These are phyloP conservation scores for Dasyurus viverrinus DNA, from an alignment of 2,113 vertebrate genomes.

Conservation along the genomic window DNA sequence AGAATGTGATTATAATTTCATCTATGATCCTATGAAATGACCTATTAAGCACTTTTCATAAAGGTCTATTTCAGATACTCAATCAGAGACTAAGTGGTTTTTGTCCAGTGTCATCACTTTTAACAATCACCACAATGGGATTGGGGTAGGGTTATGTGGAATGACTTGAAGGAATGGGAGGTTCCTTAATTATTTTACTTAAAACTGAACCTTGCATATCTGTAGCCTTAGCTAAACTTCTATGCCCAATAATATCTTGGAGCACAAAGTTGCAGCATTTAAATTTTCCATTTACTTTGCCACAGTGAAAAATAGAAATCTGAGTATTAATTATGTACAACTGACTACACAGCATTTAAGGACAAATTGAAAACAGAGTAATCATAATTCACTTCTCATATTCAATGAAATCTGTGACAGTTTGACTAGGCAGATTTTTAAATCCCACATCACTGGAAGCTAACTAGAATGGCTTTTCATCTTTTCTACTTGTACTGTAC, in stretches of 20 bases:
- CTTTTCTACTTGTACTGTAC: constrained; percentile 33
- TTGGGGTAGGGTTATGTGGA: background rate
- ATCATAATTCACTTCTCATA: background rate
- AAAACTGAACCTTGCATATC: constrained; percentile 12
- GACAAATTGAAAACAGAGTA: constrained; percentile 23
- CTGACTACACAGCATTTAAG: background rate
- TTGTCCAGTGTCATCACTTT: too few species aligned
- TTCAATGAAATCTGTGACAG: constrained; percentile 21
- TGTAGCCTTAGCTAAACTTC: background rate
- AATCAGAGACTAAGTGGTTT: background rate
- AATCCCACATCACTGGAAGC: constrained; percentile 25
- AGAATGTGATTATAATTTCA: too few species aligned
- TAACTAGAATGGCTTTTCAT: constrained; percentile 26
- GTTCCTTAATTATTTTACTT: constrained; percentile 24
- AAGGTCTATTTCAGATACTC: constrained; percentile 38
- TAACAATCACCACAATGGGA: background rate
- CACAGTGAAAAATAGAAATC: constrained; percentile 32
- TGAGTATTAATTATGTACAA: constrained; percentile 22
- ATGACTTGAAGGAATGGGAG: background rate
- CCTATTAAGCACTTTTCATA: constrained; percentile 40
- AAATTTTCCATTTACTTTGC: constrained; percentile 34
- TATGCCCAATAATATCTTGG: constrained; percentile 9
- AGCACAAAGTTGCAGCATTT: constrained; percentile 20
- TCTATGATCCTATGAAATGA: constrained; percentile 12
- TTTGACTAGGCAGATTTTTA: constrained; percentile 41